Evolutionary conservation across 2,113 vertebrate genomes (phyloP).

Genomic region (Neopipo cinnamomea): DNA sequence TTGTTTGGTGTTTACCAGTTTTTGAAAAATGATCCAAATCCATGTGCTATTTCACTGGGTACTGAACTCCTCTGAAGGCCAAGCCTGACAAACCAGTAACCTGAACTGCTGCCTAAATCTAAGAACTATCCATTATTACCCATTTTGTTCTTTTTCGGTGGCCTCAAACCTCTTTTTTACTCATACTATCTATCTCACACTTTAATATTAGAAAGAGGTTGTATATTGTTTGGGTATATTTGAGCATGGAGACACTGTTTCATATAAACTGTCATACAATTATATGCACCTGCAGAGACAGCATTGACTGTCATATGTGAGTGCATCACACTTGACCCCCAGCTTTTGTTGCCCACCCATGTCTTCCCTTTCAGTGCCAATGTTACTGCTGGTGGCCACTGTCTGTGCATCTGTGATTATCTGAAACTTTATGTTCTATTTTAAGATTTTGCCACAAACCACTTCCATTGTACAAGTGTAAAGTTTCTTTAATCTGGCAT

Average conservation of each 20-base stretch:
- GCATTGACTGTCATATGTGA: neutral
- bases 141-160: neutral
- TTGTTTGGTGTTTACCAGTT: neutral
- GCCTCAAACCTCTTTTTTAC: neutral
- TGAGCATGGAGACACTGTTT: neutral
- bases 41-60: neutral
- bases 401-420: neutral
- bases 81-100: neutral
- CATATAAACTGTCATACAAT: neutral
- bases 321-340: accelerated
- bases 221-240: neutral
- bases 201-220: neutral
- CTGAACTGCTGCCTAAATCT: neutral
- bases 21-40: neutral
- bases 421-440: neutral
- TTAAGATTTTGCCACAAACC: neutral
- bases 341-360: neutral
- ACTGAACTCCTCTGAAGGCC: neutral
- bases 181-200: neutral
- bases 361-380: neutral
- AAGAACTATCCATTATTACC: neutral
- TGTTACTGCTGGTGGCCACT: neutral
- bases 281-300: neutral
- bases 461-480: neutral
- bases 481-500: neutral